A percentile compares a stretch with the other conserved stretches of the same genome.
Conservation (phyloP, 1,140 invertebrate species). For the Brachionus asplanchnoidis region DNA sequence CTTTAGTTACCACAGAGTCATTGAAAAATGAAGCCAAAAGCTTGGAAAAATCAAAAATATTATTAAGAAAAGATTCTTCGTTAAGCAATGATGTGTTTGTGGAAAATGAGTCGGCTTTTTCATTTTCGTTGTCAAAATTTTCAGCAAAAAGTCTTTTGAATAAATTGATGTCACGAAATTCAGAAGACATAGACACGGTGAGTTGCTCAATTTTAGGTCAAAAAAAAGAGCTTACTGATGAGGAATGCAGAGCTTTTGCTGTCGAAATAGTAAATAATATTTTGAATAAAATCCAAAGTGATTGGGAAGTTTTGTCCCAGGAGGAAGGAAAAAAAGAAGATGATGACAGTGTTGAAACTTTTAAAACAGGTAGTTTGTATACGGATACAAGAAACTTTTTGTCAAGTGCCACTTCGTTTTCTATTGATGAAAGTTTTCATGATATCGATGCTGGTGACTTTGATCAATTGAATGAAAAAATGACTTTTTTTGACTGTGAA, state of each 20-base stretch:
- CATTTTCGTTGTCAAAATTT: slow-evolving; percentile 25
- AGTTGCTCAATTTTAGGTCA: background rate
- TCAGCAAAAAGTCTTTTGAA: slow-evolving; percentile 4
- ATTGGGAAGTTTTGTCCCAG: background rate
- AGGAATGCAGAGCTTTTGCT: background rate
- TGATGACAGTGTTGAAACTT: background rate
- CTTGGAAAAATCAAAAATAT: background rate
- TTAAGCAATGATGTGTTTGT: slow-evolving; percentile 39
- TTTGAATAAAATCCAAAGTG: background rate
- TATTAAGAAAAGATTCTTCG: slow-evolving; percentile 36
- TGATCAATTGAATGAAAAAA: background rate
- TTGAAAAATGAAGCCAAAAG: background rate
- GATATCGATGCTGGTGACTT: background rate
- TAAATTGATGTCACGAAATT: slow-evolving; percentile 17
- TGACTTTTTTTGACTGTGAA: background rate
- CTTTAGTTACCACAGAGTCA: background rate
- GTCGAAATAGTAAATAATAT: slow-evolving; percentile 2
- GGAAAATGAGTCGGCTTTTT: background rate
- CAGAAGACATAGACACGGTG: background rate
- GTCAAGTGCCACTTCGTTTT: background rate
- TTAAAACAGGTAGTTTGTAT: slow-evolving; percentile 1
- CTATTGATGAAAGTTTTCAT: background rate
- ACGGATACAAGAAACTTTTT: background rate
- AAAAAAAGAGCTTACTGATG: background rate
- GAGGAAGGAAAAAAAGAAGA: background rate